Conservation (phyloP, 2,888 invertebrate species). For the Phyllotreta cruciferae region DNA sequence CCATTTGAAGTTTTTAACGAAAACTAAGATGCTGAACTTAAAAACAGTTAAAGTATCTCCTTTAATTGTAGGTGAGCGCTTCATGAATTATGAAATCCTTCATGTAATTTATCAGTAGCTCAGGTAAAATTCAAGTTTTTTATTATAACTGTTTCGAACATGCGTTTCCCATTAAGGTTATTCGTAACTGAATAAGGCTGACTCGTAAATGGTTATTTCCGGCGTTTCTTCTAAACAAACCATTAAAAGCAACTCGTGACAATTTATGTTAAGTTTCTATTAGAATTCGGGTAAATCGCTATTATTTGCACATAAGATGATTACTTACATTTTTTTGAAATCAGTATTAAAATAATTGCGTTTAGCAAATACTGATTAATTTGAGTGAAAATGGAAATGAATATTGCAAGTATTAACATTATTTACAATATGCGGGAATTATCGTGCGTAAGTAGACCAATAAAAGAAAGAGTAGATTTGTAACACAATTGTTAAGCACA, state of each 20-base stretch:
- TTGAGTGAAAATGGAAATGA: not conserved
- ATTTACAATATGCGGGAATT: conserved; percentile 4
- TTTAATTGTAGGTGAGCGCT: not conserved
- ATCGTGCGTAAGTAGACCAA: not conserved
- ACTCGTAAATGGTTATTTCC: conserved; percentile 30
- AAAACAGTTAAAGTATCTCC: too few relatives aligned
- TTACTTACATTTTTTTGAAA: too few relatives aligned
- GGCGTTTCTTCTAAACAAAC: conserved; percentile 24
- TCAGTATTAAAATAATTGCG: too few relatives aligned
- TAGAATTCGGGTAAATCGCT: not conserved
- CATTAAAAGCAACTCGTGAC: too few relatives aligned
- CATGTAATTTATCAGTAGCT: conserved; percentile 17
- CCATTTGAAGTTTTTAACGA: too few relatives aligned
- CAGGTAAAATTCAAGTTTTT: conserved; percentile 27
- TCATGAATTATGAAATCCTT: conserved; percentile 13
- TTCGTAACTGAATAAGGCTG: conserved; percentile 18
- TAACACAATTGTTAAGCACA: too few relatives aligned
- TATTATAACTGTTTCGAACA: conserved; percentile 29
- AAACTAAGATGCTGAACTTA: too few relatives aligned
- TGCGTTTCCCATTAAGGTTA: conserved; percentile 34
- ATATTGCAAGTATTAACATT: not conserved
- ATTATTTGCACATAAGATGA: too few relatives aligned
- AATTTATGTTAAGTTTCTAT: too few relatives aligned
- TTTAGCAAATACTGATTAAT: not conserved
- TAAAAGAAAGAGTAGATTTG: not conserved